Evolutionary conservation across 2,888 invertebrate genomes (phyloP), one percentile per base, ranked within the genome.

Genomic region (Acleris sparsana): DNA sequence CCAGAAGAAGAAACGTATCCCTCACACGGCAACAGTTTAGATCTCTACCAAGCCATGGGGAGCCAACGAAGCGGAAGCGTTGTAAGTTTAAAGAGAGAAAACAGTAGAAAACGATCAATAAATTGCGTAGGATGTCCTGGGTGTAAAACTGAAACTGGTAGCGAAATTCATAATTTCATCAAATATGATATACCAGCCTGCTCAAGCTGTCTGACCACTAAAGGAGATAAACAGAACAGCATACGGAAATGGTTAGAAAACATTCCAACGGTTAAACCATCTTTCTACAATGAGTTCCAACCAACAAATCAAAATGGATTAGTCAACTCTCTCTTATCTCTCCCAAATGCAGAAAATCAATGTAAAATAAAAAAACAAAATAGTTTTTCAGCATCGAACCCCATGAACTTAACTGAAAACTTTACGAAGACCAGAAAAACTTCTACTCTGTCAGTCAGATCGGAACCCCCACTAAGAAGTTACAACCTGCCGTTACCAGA

Each of bases 161-260:
- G 76, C 53, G 85, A 86, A 63, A 72, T 82, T 9, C 79, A 80
- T 67, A 92, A 89, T 76, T 79, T 93, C 49, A 83, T 93, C 3
- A 93, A 90, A 75, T 85, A 86, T 58, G 89, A 90, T 60, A 76
- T 85, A 48, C 78, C 92, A 25, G 88, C 93, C 1, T 94, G 94
- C 78, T 85, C 89, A 16, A 94, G 89, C 69, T 94, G 94, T 73
- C 75, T 90, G 0, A 84, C 85, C 29, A 89, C 91, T 53, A 93
- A 93, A 80, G 96, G 96, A 48, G 95, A 95, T 75, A 96, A 96
- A 79, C 95, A 96, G 76, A 94, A 93, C 72, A 96, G 95, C 79
- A 96, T 96, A 56, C 92, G 95, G 69, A 94, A 95, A 82, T 96
- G 96, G 96, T 82, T 96, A 49, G 96, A 96, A 85, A 94, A 95